phyloP scores from a whole-genome alignment of 2,888 invertebrate genomes.

The Alcis repandata region DNA sequence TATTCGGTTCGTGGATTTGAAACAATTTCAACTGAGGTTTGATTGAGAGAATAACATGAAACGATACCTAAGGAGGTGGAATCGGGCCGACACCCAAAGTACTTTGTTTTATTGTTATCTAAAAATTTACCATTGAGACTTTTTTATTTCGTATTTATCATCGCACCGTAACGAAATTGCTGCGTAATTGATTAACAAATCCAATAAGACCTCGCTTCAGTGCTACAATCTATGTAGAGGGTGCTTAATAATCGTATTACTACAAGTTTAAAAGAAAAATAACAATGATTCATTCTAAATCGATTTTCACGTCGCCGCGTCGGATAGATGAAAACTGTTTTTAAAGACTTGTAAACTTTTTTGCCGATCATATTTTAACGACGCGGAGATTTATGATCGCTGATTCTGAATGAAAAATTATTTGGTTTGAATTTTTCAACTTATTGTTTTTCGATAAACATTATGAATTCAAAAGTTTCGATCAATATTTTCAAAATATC shows the following conservation, averaged over 20 bases:
- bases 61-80: neutral
- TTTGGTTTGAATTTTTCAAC: neutral
- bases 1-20: neutral
- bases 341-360: constrained; percentile 11
- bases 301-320: neutral
- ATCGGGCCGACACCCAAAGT: neutral
- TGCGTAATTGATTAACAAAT: too few species aligned
- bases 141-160: too few species aligned
- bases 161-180: too few species aligned
- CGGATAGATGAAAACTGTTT: constrained; percentile 11
- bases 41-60: constrained; percentile 7
- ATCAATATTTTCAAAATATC: too few species aligned
- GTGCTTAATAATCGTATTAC: neutral
- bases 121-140: too few species aligned
- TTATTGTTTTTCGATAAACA: constrained; percentile 1
- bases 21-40: constrained; percentile 8
- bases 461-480: too few species aligned
- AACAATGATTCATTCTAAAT: neutral
- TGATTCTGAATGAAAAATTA: neutral
- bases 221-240: too few species aligned
- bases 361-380: constrained; percentile 7
- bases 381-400: constrained; percentile 1
- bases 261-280: neutral
- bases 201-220: too few species aligned
- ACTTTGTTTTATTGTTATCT: too few species aligned